Evolutionary conservation across 2,888 invertebrate species (phyloP), one percentile per base, ranked within the genome.

Genomic region (Lithophane socia): DNA sequence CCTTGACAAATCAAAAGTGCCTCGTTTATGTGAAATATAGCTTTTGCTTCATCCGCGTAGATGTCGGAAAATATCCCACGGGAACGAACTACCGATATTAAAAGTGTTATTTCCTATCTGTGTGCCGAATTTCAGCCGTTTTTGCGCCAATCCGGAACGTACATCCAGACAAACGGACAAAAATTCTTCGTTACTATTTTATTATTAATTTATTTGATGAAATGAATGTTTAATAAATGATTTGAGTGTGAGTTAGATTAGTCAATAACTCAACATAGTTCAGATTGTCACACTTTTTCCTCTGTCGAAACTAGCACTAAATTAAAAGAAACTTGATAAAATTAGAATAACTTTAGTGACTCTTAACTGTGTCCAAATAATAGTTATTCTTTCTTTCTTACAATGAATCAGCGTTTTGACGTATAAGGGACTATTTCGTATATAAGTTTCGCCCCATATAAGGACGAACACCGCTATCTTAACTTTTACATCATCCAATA

Each of bases 371-470:
- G n/a, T n/a, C n/a, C n/a, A n/a, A n/a, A n/a, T n/a, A n/a, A n/a
- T n/a, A n/a, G n/a, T n/a, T n/a, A n/a, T n/a, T n/a, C n/a, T n/a
- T n/a, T n/a, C n/a, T n/a, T n/a, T n/a, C n/a, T 3, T 13, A 9
- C 4, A 61, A 69, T 79, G 54, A 71, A 63, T 71, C 77, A 77
- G 49, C n/a, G 10, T 4, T n/a, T 56, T 49, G 71, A 63, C 54
- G 71, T 77, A n/a, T 49, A 42, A 5, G 24, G 49, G 29, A 42
- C 3, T 49, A 49, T 74, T 68, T 56, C 37, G 4, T 74, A 44
- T 63, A 18, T 49, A 44, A 79, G 75, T 79, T 74, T 80, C 81
- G 56, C 81, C 21, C 80, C 79, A 56, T 80, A 80, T 49, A 21
- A 49, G 80, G 74, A 29, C 7, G 3, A 49, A 80, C 73, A 54